These are phyloP conservation scores for Tragelaphus eurycerus DNA, from an alignment of 2,797 vertebrate species.

Conservation along the genomic window DNA sequence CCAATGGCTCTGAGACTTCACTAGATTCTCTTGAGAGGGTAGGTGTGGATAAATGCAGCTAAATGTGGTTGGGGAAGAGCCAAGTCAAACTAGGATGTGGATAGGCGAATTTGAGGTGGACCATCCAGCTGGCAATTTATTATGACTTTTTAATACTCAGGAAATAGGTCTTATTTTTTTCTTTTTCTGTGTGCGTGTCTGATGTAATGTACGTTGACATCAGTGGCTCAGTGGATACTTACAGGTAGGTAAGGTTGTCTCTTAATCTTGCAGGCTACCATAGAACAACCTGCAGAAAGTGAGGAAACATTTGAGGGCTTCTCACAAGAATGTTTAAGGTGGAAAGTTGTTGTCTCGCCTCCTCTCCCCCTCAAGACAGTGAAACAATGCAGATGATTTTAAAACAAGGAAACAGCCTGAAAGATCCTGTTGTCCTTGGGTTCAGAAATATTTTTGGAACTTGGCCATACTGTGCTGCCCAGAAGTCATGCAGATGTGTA, in stretches of 20 bases:
- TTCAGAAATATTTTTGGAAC: conserved; percentile 31
- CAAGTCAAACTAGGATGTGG: not conserved
- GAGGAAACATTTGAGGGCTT: not conserved
- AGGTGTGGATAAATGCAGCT: not conserved
- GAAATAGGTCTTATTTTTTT: not conserved
- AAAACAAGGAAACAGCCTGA: conserved; percentile 23
- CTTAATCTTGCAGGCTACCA: not conserved
- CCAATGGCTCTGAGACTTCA: not conserved
- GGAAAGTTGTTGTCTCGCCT: not conserved
- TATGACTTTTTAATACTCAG: not conserved
- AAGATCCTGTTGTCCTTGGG: conserved; percentile 15
- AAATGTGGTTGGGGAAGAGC: not conserved
- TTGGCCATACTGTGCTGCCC: not conserved
- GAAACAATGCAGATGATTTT: not conserved
- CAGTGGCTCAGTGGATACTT: not conserved
- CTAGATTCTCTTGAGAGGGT: not conserved
- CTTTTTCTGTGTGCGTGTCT: not conserved
- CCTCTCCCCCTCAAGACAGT: not conserved
- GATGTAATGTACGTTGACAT: not conserved
- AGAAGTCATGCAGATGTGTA: not conserved
- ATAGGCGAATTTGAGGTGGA: not conserved
- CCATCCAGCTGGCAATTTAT: not conserved
- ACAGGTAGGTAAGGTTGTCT: not conserved
- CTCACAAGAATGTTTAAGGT: not conserved
- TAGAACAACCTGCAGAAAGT: conserved; percentile 6